These are phyloP conservation scores for Dasypus novemcinctus DNA, from an alignment of 2,113 vertebrate species.

Conservation along the genomic window DNA sequence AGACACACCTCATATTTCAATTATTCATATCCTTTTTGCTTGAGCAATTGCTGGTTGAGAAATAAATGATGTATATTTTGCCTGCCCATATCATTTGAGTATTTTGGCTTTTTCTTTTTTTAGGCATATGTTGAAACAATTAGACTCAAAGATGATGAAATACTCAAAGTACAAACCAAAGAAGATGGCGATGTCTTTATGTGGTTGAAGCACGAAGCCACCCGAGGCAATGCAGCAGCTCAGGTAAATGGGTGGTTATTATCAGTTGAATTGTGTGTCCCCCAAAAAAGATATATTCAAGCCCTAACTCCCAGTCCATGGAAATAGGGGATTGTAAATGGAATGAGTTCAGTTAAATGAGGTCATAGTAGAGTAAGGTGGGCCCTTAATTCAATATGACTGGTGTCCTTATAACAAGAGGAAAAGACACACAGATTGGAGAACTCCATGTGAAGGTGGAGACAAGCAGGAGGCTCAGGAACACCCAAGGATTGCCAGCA, in stretches of 20 bases:
- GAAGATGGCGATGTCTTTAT: conserved; percentile 88
- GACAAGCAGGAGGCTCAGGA: no score
- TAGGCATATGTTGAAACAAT: conserved; percentile 89
- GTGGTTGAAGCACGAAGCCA: conserved; percentile 90
- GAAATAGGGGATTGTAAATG: no score
- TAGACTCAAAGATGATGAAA: conserved; percentile 86
- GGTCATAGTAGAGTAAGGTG: no score
- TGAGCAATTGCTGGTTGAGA: neutral
- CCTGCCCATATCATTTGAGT: neutral
- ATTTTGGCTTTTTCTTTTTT: neutral
- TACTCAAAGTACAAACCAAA: conserved; percentile 85
- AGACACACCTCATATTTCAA: neutral
- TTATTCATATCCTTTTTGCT: neutral
- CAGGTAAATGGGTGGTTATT: conserved; percentile 83
- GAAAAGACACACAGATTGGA: no score
- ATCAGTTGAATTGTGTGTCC: no score
- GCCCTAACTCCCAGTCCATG: no score
- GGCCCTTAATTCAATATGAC: no score
- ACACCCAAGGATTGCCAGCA: no score
- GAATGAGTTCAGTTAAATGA: no score
- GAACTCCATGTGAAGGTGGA: no score
- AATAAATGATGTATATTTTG: neutral
- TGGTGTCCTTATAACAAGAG: no score
- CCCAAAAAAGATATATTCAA: no score
- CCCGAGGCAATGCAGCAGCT: conserved; percentile 88